phyloP scores from a whole-genome alignment of 2,113 vertebrate species.

The Aleadryas rufinucha region DNA sequence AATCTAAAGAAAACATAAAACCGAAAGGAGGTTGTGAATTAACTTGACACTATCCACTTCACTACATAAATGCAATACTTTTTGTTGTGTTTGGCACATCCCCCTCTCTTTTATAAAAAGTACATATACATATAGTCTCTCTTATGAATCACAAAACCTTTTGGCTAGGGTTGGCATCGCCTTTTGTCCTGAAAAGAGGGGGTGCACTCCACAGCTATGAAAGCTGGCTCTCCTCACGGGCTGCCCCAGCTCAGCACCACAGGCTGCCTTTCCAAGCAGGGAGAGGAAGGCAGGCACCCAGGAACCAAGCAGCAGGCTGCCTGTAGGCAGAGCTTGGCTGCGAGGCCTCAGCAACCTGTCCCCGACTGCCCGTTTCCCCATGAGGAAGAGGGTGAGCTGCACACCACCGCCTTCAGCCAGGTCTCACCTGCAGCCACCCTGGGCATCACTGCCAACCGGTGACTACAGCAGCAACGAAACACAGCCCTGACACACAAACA shows the following conservation, averaged over 20 bases:
- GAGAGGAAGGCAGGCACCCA: not conserved
- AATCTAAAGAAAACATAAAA: not conserved
- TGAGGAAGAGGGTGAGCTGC: not conserved
- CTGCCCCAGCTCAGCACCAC: not conserved
- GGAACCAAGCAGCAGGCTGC: not conserved
- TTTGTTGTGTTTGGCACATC: not conserved
- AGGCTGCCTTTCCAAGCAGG: not conserved
- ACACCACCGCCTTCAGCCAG: not conserved
- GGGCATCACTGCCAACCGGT: not conserved
- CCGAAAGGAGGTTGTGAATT: not conserved
- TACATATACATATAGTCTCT: not conserved
- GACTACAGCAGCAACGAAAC: not conserved
- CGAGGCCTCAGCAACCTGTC: rapidly evolving
- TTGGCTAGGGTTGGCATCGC: not conserved
- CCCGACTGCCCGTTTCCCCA: rapidly evolving
- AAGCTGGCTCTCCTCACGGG: not conserved
- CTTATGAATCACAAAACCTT: not conserved
- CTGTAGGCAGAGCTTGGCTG: not conserved
- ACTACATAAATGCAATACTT: not conserved
- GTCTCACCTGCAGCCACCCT: not conserved
- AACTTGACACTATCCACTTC: not conserved
- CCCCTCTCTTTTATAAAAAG: not conserved
- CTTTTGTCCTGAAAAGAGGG: not conserved
- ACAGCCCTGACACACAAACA: rapidly evolving
- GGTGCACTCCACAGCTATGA: not conserved